Base-by-base conservation (phyloP, 1,140 invertebrate species). In the Temnothorax curvispinosus region DNA sequence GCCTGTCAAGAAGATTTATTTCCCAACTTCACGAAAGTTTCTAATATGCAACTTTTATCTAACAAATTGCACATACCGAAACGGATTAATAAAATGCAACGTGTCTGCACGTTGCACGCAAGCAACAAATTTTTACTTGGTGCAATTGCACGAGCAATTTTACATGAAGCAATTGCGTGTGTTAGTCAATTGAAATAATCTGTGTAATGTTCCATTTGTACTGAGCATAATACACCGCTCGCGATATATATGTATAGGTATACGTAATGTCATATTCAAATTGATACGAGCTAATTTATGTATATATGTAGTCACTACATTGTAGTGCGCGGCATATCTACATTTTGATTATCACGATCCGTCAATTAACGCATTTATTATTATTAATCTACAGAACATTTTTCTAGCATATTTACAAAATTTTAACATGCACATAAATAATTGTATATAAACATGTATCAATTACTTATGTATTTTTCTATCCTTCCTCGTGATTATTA, bases 1-100 rank as follows among this genome's bases (percentile, higher is more conserved):
- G 27, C 69, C 44, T 75, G 27, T 84, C 80, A 60, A 13, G 65
- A 58, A 6, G 80, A 84, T 60, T 84, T 84, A 84, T 84, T 47
- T 47, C 8, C 80, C 13, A 75, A 84, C 69, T 84, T 84, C 9
- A n/a, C 18, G 13, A 75, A 75, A 75, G 18, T 47, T 84, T 41
- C 38, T 11, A 75, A 50, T 84, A 60, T 84, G 69, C 54, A 84
- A 75, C 41, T 62, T 75, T 75, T 50, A 84, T 75, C 54, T 60
- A 27, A 15, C 15, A 58, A 21, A 84, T 82, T 54, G 78, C 41
- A 84, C 27, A 13, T 75, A 41, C 1, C 32, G 32, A 75, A 75
- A 35, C 2, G 0, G 13, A 2, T 72, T 74, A 50, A 74, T 38
- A 74, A 60, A 50, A 44, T 72, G 67, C 67, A 82, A 38, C 8